phyloP scores from a whole-genome alignment of 2,888 invertebrate species.

The Ernsta delagoae region DNA sequence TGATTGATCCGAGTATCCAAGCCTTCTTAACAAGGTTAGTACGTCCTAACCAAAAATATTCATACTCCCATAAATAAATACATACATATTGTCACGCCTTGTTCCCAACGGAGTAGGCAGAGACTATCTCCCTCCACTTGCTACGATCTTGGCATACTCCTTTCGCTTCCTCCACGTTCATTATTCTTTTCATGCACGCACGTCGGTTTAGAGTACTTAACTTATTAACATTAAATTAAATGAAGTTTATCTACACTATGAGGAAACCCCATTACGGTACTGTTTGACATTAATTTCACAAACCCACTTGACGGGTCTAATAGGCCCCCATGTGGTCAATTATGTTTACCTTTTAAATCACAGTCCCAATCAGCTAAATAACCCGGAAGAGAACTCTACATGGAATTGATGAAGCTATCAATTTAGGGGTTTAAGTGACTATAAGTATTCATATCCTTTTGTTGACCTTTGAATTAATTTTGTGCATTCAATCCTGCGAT shows the following conservation, averaged over 20 bases:
- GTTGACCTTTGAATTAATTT: slow-evolving; percentile 22
- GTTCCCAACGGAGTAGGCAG: too few relatives aligned
- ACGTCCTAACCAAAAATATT: too few relatives aligned
- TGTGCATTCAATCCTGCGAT: neutral
- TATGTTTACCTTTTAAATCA: slow-evolving; percentile 42
- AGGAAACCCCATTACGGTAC: slow-evolving; percentile 4
- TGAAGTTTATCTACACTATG: neutral
- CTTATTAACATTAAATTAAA: too few relatives aligned
- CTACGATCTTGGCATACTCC: too few relatives aligned
- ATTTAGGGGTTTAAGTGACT: slow-evolving; percentile 52
- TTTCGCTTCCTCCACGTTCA: too few relatives aligned
- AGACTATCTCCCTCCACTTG: too few relatives aligned
- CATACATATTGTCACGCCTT: too few relatives aligned
- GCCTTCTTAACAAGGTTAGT: too few relatives aligned
- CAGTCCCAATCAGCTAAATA: slow-evolving; percentile 47
- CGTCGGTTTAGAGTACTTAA: too few relatives aligned
- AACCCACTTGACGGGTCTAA: slow-evolving; percentile 31
- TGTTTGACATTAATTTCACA: slow-evolving; percentile 30
- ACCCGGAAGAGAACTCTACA: slow-evolving; percentile 48
- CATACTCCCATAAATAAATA: too few relatives aligned
- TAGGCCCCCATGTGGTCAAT: slow-evolving; percentile 43
- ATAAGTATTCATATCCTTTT: slow-evolving; percentile 56
- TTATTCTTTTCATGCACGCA: too few relatives aligned
- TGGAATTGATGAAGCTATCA: slow-evolving; percentile 52
- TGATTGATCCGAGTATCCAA: too few relatives aligned